Conservation (phyloP, 1,140 invertebrate species). For the Acromyrmex echinatior region DNA sequence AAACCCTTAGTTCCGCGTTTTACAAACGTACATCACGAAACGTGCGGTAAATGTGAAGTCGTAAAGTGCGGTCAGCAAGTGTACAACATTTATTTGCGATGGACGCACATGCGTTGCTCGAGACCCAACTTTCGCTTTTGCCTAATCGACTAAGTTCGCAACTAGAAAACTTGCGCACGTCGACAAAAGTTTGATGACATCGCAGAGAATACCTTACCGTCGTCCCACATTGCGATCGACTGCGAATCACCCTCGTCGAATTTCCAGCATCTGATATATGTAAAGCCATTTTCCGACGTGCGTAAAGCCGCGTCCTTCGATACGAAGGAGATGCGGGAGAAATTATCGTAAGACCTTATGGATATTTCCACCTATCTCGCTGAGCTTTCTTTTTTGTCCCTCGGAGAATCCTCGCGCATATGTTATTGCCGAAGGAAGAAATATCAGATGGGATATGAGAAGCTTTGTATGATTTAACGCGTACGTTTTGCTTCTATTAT, state of each 20-base stretch:
- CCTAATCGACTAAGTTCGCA: conserved; percentile 65
- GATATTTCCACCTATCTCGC: conserved; percentile 38
- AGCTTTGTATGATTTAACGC: conserved; percentile 59
- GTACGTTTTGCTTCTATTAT: conserved; percentile 42
- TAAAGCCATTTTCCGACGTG: conserved; percentile 68
- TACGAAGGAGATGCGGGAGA: conserved; percentile 53
- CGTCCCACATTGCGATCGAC: conserved; percentile 1
- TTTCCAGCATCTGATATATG: conserved; percentile 70
- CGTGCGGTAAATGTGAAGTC: conserved; percentile 59
- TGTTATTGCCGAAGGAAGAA: conserved; percentile 23
- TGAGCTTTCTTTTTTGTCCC: neutral
- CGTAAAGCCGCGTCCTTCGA: conserved; percentile 38
- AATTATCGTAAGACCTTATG: conserved; percentile 66
- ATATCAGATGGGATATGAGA: conserved; percentile 45
- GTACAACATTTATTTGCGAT: conserved; percentile 56
- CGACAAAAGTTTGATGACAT: conserved; percentile 45
- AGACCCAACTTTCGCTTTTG: conserved; percentile 8
- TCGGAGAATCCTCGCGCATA: neutral
- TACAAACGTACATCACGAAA: conserved; percentile 68
- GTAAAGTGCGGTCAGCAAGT: conserved; percentile 42
- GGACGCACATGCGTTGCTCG: conserved; percentile 24
- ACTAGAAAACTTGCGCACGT: conserved; percentile 14
- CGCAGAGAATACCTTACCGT: neutral
- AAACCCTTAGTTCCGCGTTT: conserved; percentile 65
- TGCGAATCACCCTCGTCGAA: conserved; percentile 61